Base-by-base conservation (phyloP, 2,888 invertebrate genomes). In the Pyralis farinalis region DNA sequence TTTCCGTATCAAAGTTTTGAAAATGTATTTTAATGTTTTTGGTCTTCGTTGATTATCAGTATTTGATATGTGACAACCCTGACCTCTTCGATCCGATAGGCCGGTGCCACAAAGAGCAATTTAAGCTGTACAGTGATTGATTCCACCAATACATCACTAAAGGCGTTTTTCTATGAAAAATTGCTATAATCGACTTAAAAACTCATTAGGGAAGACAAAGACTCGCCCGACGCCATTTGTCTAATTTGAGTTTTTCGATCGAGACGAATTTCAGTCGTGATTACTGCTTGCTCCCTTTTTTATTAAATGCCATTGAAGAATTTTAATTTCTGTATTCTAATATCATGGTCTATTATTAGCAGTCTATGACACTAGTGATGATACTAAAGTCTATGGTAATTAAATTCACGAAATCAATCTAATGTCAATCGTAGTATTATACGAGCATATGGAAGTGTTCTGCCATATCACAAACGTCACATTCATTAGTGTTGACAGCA, bases 131-230 rank as follows among this genome's bases (percentile, higher is more conserved):
- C 85, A 80, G 80, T 88, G 88, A 88, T 88, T 88, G 88, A 88
- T 88, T 75, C 84, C 60, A 69, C 71, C 85, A 76, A 88, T 88
- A 85, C 88, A 88, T 88, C 88, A 88, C 87, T 82, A 84, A 80
- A 81, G 74, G 86, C 79, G 85, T 84, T 88, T 87, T 88, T 87
- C 88, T 88, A 88, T 88, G 88, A 88, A 88, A 88, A 88, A 88
- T 88, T 77, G 84, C 83, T 72, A 84, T 87, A 88, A 88, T 88
- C 88, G 88, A 88, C 88, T 88, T 88, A 88, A 88, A 88, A 88
- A 88, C 86, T 88, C 88, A 87, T 88, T 88, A 87, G 81, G 79
- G 80, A 84, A 88, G 88, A 88, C 88, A 88, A 88, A 88, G 87
- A 82, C 78, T 75, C 79, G 71, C 55, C 79, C 76, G 77, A 71